A percentile compares a stretch with the other conserved stretches of the same genome.
These are phyloP conservation scores for Vannuccia rotundouncinata DNA, from an alignment of 2,888 invertebrate genomes.

Conservation along the genomic window DNA sequence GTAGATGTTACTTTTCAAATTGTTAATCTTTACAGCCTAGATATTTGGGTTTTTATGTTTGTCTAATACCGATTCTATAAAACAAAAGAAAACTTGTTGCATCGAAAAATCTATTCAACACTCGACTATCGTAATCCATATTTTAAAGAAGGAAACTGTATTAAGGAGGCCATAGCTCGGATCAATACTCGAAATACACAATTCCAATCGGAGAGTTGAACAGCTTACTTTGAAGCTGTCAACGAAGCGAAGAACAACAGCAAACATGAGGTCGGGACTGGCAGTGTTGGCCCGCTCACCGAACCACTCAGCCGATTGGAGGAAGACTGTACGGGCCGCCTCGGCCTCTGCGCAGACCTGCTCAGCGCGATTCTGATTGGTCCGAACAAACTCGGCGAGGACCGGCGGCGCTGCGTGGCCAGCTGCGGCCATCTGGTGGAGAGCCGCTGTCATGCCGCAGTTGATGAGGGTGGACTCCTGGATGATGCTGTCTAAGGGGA, in stretches of 20 bases:
- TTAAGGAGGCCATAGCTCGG: too few species aligned
- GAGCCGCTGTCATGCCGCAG: not conserved
- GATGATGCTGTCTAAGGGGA: not conserved
- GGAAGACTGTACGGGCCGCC: not conserved
- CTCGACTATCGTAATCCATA: too few species aligned
- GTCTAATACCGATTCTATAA: too few species aligned
- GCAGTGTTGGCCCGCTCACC: conserved; percentile 22
- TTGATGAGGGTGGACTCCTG: not conserved
- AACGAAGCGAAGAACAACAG: not conserved
- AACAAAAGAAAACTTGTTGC: too few species aligned
- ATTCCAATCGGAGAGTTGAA: too few species aligned
- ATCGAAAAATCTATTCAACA: too few species aligned
- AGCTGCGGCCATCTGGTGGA: not conserved
- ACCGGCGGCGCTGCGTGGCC: not conserved
- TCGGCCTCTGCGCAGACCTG: not conserved
- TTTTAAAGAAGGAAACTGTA: too few species aligned
- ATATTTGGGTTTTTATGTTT: too few species aligned
- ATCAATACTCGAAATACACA: too few species aligned
- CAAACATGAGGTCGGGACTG: conserved; percentile 12
- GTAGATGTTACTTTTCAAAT: too few species aligned
- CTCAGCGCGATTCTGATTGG: conserved; percentile 15
- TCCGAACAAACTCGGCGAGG: conserved; percentile 9
- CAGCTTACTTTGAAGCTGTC: conserved; percentile 30
- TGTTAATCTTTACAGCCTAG: too few species aligned
- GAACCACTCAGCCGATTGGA: conserved; percentile 17